These are phyloP conservation scores for Scrobipalpa atriplicella DNA, from an alignment of 2,888 invertebrate genomes.

Conservation along the genomic window DNA sequence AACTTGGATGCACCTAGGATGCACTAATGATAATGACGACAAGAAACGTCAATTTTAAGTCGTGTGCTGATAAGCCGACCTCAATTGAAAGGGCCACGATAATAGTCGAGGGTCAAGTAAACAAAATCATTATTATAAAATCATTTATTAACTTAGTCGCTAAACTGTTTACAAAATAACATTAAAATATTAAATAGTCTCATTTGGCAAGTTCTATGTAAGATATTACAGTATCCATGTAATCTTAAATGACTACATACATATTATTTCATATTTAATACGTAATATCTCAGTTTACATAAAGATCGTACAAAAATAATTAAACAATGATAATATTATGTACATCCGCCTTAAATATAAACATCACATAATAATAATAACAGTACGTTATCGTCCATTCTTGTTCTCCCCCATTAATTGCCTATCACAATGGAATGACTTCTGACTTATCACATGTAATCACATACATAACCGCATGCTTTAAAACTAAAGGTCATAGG, in stretches of 20 bases:
- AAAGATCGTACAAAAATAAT: not conserved
- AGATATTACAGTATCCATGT: not conserved
- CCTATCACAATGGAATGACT: conserved; percentile 13
- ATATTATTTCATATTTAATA: conserved; percentile 15
- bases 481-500: not conserved
- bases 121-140: not conserved
- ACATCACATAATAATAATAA: not conserved
- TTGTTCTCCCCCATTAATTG: not conserved
- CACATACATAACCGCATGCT: conserved; percentile 17
- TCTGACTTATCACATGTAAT: conserved; percentile 20
- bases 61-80: not conserved
- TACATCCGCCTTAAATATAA: conserved; percentile 8
- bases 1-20: not conserved
- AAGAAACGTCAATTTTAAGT: not conserved
- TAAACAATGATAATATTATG: not conserved
- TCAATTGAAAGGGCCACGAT: not conserved
- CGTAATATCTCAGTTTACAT: conserved; percentile 8
- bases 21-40: not conserved
- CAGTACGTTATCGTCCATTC: not conserved
- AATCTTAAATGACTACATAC: not conserved
- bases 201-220: conserved; percentile 23
- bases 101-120: not conserved
- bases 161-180: conserved; percentile 19
- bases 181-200: conserved; percentile 12
- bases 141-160: conserved; percentile 13